Evolutionary conservation across 2,113 vertebrate genomes (phyloP), one percentile per base, ranked within the genome.

Genomic region (Coreoperca whiteheadi): DNA sequence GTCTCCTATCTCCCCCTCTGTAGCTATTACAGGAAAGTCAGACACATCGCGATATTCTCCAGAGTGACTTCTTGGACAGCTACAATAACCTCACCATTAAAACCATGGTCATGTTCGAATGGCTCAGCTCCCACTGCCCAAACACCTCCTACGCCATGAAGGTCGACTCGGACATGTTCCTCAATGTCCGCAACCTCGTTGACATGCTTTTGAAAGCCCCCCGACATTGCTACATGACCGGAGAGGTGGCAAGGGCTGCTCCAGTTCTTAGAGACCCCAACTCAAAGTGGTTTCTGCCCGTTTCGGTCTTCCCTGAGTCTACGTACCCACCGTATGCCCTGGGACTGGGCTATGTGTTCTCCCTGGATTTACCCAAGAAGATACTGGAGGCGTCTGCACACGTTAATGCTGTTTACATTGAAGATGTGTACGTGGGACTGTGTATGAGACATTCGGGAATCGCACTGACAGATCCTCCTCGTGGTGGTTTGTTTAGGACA

Each of bases 71-170:
- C 51, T 0, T 92, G 16, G 96, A 97, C 85, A 94, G 85, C 61
- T 96, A 97, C 90, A 65, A 67, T 32, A 96, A 96, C 86, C 91
- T 96, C 8, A 96, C 95, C 4, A 28, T 96, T 6, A 95, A 96
- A 87, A 96, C 95, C 1, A 59, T 96, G 63, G 89, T 96, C 82
- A 96, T 95, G 4, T 23, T 97, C 25, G 90, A 96, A 65, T 96
- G 96, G 96, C 85, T 96, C 25, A 79, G 14, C 51, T 77, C 75
- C 7, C 88, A 80, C 37, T 97, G 96, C 54, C 89, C 92, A 61
- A 28, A 66, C 23, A 83, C 92, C 48, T 39, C 6, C 14, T 97
- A 95, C 23, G 92, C 91, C 77, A 51, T 96, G 87, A 94, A 95
- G 74, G 71, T 94, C 0, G 96, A 96, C 77, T 21, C 60, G 0